Base-by-base conservation (phyloP, 2,888 invertebrate genomes). In the Drosophila niveifrons region DNA sequence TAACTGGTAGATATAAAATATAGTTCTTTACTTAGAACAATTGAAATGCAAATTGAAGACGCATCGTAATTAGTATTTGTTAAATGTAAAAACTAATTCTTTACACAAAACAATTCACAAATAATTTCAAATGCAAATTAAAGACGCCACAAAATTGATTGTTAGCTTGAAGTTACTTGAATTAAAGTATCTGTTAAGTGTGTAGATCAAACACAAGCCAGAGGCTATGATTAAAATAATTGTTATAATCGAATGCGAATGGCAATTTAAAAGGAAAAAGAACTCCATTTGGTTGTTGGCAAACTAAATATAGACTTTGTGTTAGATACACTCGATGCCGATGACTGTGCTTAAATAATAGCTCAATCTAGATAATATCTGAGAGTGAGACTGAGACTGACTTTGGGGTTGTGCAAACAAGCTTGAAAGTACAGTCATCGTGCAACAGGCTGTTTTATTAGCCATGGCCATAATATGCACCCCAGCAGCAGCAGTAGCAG, bases 361-460 rank as follows among this genome's bases (percentile, higher is more conserved):
- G 48, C 39, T n/a, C 17, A 57, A 56, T 61, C 43, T 47, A 50
- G 57, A 52, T 17, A 46, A 17, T 55, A 64, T 47, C 31, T 18
- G 31, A 53, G 29, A 18, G 15, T n/a, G 29, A 53, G 29, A 18
- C 23, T n/a, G 29, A 47, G 31, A 23, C 23, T 10, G 31, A 31
- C 31, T 31, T 31, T 50, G 23, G 18, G 36, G 3, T 39, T 46
- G 50, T 34, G 39, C 13, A 46, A 55, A 51, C 51, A 31, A 53
- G 15, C 3, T 55, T 29, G 43, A 36, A 52, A 44, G 58, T 58
- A 52, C 50, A 56, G 53, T 57, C 55, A 10, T 4, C 41, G 10
- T 31, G 48, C 55, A 58, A 44, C 39, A 50, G 53, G 47, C 72
- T 50, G 36, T 41, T 31, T 56, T 56, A 13, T 47, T 39, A 68